phyloP scores from a whole-genome alignment of 2,888 invertebrate genomes.

The Oscheius onirici region DNA sequence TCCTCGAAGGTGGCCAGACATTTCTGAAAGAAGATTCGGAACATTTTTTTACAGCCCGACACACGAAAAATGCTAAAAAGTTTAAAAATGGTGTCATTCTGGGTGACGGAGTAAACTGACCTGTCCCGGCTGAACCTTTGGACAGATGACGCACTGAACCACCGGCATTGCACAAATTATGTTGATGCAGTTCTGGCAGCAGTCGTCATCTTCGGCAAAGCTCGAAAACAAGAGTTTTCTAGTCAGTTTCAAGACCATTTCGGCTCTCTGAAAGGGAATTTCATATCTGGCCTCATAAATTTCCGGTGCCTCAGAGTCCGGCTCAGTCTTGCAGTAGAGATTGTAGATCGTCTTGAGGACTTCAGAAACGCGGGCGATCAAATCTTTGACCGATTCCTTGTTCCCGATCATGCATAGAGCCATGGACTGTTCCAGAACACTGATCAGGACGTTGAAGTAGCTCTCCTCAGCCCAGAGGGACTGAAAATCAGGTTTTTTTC shows the following conservation, averaged over 20 bases:
- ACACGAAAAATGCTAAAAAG: neutral
- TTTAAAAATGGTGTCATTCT: too few species aligned
- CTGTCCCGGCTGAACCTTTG: neutral
- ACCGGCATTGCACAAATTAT: slow-evolving; percentile 43
- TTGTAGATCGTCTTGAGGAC: slow-evolving; percentile 63
- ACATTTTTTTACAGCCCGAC: neutral
- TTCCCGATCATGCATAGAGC: slow-evolving; percentile 1
- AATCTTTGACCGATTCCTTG: neutral
- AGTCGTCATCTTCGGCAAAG: slow-evolving; percentile 4
- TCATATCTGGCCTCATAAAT: too few species aligned
- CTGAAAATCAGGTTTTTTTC: too few species aligned
- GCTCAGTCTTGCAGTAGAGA: slow-evolving; percentile 51
- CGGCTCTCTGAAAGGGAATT: slow-evolving; percentile 4
- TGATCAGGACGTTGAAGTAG: neutral
- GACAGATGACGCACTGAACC: slow-evolving; percentile 22
- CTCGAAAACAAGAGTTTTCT: slow-evolving; percentile 6
- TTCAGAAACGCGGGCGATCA: slow-evolving; percentile 35
- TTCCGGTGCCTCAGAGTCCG: slow-evolving; percentile 6
- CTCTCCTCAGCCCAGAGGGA: neutral
- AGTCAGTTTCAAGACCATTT: neutral
- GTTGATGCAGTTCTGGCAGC: slow-evolving; percentile 56
- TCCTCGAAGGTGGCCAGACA: slow-evolving; percentile 37
- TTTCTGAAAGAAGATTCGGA: slow-evolving; percentile 1
- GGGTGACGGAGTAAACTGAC: too few species aligned
- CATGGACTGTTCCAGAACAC: slow-evolving; percentile 7